These are phyloP conservation scores for Steinernema feltiae DNA, from an alignment of 1,140 invertebrate genomes.

Conservation along the genomic window DNA sequence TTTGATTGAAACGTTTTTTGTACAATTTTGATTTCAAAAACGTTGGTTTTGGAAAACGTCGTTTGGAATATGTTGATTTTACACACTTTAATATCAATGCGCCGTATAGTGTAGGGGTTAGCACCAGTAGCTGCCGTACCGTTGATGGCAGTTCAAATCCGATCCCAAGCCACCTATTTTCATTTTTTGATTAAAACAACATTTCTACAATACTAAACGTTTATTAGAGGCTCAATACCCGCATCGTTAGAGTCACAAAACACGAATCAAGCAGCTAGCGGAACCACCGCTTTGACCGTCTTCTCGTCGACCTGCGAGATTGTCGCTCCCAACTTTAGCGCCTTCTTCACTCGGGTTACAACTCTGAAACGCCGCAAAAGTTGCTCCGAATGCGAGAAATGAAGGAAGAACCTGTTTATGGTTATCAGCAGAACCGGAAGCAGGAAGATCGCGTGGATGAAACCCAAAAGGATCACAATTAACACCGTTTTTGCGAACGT, in stretches of 20 bases:
- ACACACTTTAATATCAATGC: too few species aligned
- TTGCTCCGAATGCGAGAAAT: neutral
- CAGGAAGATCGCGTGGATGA: slow-evolving; percentile 51
- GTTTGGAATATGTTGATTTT: too few species aligned
- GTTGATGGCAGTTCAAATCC: too few species aligned
- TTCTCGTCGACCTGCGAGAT: neutral
- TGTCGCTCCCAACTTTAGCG: neutral
- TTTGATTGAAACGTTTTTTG: too few species aligned
- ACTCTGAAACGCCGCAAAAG: neutral
- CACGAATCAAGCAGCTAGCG: neutral
- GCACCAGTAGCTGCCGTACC: too few species aligned
- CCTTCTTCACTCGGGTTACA: neutral
- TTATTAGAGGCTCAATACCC: neutral
- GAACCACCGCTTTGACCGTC: neutral
- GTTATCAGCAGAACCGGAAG: slow-evolving; percentile 53
- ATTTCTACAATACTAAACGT: too few species aligned
- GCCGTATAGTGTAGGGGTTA: too few species aligned
- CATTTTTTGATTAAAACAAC: too few species aligned
- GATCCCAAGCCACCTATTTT: too few species aligned
- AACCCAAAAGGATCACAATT: slow-evolving; percentile 48
- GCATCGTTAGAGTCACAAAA: neutral
- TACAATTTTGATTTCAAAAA: too few species aligned
- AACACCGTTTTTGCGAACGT: slow-evolving; percentile 58
- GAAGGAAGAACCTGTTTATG: neutral
- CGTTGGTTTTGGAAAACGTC: too few species aligned